Percentiles rank a stretch among this genome's conserved stretches.
Conservation (phyloP, 2,888 invertebrate species). For the Oxystoma pomonae region DNA sequence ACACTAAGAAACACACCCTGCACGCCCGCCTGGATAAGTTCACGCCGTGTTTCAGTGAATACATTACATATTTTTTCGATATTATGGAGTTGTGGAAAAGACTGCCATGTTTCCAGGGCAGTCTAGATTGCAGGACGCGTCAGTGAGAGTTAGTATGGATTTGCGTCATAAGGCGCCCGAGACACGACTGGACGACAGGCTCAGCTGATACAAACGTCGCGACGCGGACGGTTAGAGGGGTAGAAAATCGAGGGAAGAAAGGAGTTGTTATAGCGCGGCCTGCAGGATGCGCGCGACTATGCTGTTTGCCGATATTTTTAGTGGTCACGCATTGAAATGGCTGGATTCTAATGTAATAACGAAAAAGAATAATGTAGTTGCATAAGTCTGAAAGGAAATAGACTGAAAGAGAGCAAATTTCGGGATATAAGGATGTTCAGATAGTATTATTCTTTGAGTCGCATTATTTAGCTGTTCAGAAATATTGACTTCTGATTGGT, state of each 20-base stretch:
- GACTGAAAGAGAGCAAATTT: too few relatives aligned
- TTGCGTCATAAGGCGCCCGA: conserved; percentile 36
- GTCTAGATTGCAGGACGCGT: conserved; percentile 23
- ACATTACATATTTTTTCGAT: conserved; percentile 46
- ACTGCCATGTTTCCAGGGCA: conserved; percentile 28
- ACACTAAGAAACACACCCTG: conserved; percentile 44
- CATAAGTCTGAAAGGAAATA: too few relatives aligned
- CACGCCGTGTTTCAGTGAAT: conserved; percentile 64
- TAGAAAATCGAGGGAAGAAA: conserved; percentile 7
- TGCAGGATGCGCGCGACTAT: neutral
- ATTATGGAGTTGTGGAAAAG: conserved; percentile 25
- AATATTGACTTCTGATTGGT: too few relatives aligned
- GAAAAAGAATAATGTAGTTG: too few relatives aligned
- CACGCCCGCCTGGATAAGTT: conserved; percentile 67
- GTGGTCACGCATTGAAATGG: too few relatives aligned
- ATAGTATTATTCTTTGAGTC: too few relatives aligned
- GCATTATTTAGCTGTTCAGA: too few relatives aligned
- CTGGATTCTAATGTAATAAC: neutral
- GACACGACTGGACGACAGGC: conserved; percentile 43
- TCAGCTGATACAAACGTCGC: conserved; percentile 32
- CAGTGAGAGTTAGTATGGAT: conserved; percentile 15
- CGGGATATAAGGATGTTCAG: too few relatives aligned
- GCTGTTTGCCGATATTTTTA: too few relatives aligned
- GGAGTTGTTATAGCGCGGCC: neutral
- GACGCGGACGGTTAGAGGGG: conserved; percentile 29